Evolutionary conservation across 1,140 invertebrate genomes (phyloP).

Genomic region (Trichoplusia ni): DNA sequence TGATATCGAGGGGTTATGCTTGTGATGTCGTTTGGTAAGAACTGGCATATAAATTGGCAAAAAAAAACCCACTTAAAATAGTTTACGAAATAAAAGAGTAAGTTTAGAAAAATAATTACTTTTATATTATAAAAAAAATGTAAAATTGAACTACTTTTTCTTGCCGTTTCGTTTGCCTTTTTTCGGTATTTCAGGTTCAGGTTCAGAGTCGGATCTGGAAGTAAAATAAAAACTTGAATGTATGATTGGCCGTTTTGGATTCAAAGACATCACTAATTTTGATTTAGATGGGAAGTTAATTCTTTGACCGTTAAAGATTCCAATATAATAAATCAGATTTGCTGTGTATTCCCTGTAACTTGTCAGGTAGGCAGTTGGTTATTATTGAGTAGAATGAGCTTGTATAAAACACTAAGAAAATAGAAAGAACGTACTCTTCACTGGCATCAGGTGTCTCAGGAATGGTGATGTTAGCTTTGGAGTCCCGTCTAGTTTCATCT

Average conservation of each 20-base stretch:
- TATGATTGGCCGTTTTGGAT: background rate
- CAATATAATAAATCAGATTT: no score
- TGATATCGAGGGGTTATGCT: no score
- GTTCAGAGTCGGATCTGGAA: slow-evolving; percentile 58
- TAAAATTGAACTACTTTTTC: slow-evolving; percentile 37
- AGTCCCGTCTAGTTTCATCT: slow-evolving; percentile 42
- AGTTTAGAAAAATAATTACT: background rate
- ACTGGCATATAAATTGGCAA: no score
- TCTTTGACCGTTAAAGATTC: no score
- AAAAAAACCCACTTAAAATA: no score
- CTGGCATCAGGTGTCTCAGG: slow-evolving; percentile 71
- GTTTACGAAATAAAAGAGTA: background rate
- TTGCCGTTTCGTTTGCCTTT: slow-evolving; percentile 50
- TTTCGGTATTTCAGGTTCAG: slow-evolving; percentile 38
- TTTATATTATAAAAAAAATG: slow-evolving; percentile 17
- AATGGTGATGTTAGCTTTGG: slow-evolving; percentile 63
- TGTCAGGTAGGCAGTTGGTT: background rate
- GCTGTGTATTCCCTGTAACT: no score
- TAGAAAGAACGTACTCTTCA: slow-evolving; percentile 56
- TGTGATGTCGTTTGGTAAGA: no score
- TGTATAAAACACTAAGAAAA: background rate
- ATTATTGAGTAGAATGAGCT: no score
- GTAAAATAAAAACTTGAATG: background rate
- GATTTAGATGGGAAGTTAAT: no score
- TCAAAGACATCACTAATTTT: background rate